Conservation (phyloP, 2,797 vertebrate species). For the Syngnathus rostellatus region DNA sequence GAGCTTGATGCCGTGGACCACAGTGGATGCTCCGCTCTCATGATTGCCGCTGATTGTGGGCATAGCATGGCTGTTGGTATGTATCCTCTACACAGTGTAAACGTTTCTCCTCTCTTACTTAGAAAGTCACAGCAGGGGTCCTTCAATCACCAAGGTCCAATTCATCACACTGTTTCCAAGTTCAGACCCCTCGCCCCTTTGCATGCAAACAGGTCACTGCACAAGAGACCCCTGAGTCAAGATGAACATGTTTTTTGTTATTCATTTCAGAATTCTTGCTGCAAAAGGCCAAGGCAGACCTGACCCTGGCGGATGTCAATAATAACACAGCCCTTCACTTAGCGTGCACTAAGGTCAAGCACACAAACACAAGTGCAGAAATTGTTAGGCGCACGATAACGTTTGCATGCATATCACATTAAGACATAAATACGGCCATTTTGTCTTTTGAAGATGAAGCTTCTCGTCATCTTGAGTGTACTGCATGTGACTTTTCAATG, state of each 20-base stretch:
- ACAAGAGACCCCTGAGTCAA: constrained; percentile 2
- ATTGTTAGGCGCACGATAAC: constrained; percentile 9
- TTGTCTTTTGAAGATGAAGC: neutral
- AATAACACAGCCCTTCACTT: constrained; percentile 97
- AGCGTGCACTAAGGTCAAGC: constrained; percentile 90
- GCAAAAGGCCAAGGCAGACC: constrained; percentile 82
- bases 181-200: neutral
- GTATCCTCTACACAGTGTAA: constrained; percentile 56
- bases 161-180: neutral
- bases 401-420: constrained; percentile 8
- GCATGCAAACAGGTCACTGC: neutral
- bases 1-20: constrained; percentile 81
- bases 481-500: constrained; percentile 5
- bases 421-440: neutral
- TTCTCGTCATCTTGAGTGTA: neutral
- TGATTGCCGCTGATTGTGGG: constrained; percentile 87
- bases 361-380: constrained; percentile 18
- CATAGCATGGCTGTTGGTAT: constrained; percentile 82
- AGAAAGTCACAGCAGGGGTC: neutral
- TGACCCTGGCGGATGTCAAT: constrained; percentile 86
- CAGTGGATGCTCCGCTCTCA: constrained; percentile 80
- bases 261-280: constrained; percentile 76
- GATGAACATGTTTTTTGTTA: constrained; percentile 24
- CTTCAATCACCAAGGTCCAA: neutral
- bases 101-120: neutral